These are phyloP conservation scores for Xyliphius kryptos DNA, from an alignment of 2,113 vertebrate genomes.

Conservation along the genomic window DNA sequence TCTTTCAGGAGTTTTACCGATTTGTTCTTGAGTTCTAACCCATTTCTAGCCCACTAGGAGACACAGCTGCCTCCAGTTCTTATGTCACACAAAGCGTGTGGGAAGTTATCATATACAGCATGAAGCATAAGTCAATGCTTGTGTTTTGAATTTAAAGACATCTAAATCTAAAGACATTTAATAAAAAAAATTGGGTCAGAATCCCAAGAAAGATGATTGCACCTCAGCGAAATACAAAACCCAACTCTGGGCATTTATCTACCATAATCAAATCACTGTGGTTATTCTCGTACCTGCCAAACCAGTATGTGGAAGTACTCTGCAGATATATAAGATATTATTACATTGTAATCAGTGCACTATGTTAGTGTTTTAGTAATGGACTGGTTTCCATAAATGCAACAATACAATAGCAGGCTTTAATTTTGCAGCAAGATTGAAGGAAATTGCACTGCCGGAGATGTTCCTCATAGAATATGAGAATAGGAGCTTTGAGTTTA, in stretches of 20 bases:
- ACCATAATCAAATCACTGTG: conserved; percentile 14
- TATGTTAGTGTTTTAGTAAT: conserved; percentile 1
- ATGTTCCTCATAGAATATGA: not conserved
- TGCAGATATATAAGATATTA: conserved; percentile 1
- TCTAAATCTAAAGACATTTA: not conserved
- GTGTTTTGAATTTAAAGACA: conserved; percentile 9
- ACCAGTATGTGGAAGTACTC: not conserved
- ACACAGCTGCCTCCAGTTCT: conserved; percentile 6
- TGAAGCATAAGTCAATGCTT: not conserved
- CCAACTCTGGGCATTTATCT: conserved; percentile 4
- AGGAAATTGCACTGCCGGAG: not conserved
- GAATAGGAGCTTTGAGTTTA: no score
- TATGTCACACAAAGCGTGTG: conserved; percentile 3
- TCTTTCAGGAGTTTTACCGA: not conserved
- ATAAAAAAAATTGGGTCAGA: conserved; percentile 2
- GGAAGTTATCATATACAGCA: not conserved
- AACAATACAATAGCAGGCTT: conserved; percentile 1
- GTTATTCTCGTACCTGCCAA: not conserved
- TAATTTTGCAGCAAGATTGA: not conserved
- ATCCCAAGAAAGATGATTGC: conserved; percentile 9
- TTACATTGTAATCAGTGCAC: not conserved
- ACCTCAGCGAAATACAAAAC: conserved; percentile 9
- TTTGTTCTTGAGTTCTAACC: conserved; percentile 18
- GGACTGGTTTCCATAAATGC: conserved; percentile 4
- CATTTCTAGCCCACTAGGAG: not conserved